Base-by-base conservation (phyloP, 2,797 vertebrate genomes). In the Falco rusticolus region DNA sequence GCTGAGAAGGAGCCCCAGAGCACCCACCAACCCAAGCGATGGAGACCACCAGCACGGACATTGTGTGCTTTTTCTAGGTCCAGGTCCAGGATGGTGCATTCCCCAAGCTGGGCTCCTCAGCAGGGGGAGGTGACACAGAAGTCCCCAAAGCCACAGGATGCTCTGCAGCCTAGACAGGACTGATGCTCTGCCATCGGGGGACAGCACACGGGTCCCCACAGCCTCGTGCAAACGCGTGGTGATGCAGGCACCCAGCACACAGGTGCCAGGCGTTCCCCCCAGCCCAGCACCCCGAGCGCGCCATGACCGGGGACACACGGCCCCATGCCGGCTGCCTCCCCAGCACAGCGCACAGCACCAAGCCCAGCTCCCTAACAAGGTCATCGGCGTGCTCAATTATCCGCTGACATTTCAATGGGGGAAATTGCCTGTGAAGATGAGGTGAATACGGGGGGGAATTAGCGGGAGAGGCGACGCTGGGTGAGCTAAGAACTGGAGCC, bases 381-480 rank as follows among this genome's bases (percentile, higher is more conserved):
- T 96, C 97, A 91, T 53, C 66, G 10, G 66, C 13, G 0, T 16
- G 53, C 87, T 94, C 96, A 90, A 93, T 96, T 96, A 96, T 87
- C 94, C 4, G 1, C 83, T 95, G 95, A 96, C 95, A 92, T 8
- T 66, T 96, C 94, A 94, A 83, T 93, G 79, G 92, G 81, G 90
- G 97, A 97, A 96, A 96, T 93, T 89, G 96, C 94, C 93, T 97
- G 95, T 95, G 94, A 97, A 96, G 84, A 75, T 0, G 25, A 94
- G 94, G 94, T 37, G 93, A 88, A 86, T 60, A 56, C 13, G 0
- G 0, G 0, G 66, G 90, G 94, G 81, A 96, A 95, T 94, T 82
- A 90, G 93, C 5, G 0, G 63, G 80, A 90, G 63, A 93, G 89
- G 87, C 13, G 20, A 59, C 0, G 2, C 87, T 8, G 28, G 71